Conservation (phyloP, 2,797 vertebrate genomes). For the Coendou prehensilis region DNA sequence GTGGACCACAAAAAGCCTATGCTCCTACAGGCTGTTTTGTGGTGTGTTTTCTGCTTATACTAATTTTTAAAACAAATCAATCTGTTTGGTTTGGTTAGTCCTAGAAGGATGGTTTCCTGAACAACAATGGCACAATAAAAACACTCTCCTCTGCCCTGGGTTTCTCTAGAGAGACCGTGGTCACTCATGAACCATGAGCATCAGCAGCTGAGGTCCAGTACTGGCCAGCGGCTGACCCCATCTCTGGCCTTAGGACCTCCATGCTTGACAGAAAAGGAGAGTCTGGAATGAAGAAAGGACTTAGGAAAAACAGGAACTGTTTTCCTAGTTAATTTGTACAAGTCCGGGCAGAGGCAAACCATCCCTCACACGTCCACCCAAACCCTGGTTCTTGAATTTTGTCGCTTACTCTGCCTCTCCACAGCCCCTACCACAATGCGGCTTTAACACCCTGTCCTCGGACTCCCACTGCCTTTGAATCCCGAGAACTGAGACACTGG, state of each 20-base stretch:
- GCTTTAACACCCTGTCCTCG: neutral
- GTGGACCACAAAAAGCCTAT: slow-evolving; percentile 43
- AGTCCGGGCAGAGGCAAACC: neutral
- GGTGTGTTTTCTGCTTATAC: slow-evolving; percentile 68
- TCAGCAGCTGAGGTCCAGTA: neutral
- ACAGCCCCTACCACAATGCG: neutral
- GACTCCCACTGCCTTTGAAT: neutral
- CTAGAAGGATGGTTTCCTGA: slow-evolving; percentile 36
- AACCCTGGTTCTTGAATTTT: neutral
- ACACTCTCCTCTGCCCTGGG: neutral
- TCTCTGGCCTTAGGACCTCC: neutral
- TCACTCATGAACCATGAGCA: neutral
- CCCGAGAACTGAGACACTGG: neutral
- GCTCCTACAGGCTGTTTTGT: slow-evolving; percentile 2
- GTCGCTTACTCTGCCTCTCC: neutral
- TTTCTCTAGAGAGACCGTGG: neutral
- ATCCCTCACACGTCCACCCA: neutral
- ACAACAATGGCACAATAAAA: neutral
- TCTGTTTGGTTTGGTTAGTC: slow-evolving; percentile 55
- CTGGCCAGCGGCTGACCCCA: neutral
- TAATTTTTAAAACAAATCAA: slow-evolving; percentile 69
- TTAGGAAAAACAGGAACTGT: neutral
- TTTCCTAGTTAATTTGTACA: neutral
- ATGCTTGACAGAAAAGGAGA: neutral
- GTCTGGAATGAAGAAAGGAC: slow-evolving; percentile 28